Base-by-base conservation (phyloP, 64 coral and sea anemone species). In the Porites australiensis region DNA sequence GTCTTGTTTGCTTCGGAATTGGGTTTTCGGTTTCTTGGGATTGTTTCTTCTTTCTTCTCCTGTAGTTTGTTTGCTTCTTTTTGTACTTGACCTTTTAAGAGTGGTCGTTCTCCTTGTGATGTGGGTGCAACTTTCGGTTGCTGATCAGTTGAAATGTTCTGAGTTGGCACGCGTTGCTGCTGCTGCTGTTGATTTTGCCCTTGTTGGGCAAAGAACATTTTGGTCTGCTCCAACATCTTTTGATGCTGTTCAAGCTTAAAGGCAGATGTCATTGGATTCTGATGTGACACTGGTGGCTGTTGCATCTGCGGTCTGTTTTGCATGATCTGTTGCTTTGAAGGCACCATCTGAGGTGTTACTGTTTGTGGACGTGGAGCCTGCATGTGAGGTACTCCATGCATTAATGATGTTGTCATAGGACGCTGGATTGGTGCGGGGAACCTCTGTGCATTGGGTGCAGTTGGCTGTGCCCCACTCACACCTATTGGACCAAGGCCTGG, bases 151-250 rank as follows among this genome's bases (percentile, higher is more conserved):
- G 10, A 52, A 61, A 75, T 73, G 53, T 59, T 73, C 69, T 72
- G 50, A 13, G 12, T 6, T 10, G 52, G 70, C 51, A 88, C 22
- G 19, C 73, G 86, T 45, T 88, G 86, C 51, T 61, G 72, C 14
- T 72, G 86, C 53, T 82, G 77, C 11, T 53, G 70, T 60, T 67
- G 43, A 19, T 37, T 37, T 37, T 37, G 27, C 27, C 70, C 69
- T 49, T 96, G 89, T 67, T 80, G 74, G 10, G 88, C 89, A 74
- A 98, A 98, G 83, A 98, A 98, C 55, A 76, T 75, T 44, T 85
- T 92, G 7, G 95, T 98, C 73, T 98, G 79, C 76, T 94, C 92
- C 68, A 98, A 37, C 95, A 98, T 98, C 67, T 98, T 98, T 48
- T 98, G 95, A 65, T 91, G 95, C 37, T 98, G 95, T 79, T 93